Evolutionary conservation across 2,113 vertebrate species (phyloP).

Genomic region (Axis porcinus): DNA sequence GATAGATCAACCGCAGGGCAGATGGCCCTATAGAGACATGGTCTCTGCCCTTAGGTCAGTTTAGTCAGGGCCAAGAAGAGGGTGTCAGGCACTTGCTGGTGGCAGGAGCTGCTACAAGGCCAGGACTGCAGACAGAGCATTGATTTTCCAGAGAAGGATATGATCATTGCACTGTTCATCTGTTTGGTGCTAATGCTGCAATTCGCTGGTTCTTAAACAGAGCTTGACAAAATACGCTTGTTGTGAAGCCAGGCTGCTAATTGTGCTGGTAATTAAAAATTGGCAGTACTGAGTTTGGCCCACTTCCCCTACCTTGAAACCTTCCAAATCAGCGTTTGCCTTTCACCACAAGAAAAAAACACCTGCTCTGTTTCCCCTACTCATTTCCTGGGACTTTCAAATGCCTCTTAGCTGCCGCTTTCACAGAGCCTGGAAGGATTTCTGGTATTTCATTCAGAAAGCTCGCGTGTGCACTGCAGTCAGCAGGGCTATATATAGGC

Average conservation of each 20-base stretch:
- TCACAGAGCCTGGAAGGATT: constrained; percentile 26
- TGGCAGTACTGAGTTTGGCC: constrained; percentile 50
- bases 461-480: background rate
- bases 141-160: background rate
- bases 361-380: constrained; percentile 52
- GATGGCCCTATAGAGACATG: background rate
- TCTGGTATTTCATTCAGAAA: constrained; percentile 55
- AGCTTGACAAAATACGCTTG: constrained; percentile 45
- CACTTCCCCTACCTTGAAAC: background rate
- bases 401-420: constrained; percentile 4
- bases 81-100: background rate
- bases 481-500: constrained; percentile 12
- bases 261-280: constrained; percentile 73
- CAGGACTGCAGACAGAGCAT: background rate
- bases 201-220: constrained; percentile 40
- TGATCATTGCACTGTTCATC: background rate
- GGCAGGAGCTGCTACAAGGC: background rate
- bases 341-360: constrained; percentile 50
- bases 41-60: background rate
- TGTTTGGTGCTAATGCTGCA: background rate
- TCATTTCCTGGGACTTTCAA: constrained; percentile 52
- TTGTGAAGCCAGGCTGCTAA: constrained; percentile 66
- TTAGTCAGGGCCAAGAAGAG: background rate
- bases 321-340: constrained; percentile 51
- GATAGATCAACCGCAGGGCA: background rate